Evolutionary conservation across 2,888 invertebrate species (phyloP).

Genomic region (Callosobruchus maculatus): DNA sequence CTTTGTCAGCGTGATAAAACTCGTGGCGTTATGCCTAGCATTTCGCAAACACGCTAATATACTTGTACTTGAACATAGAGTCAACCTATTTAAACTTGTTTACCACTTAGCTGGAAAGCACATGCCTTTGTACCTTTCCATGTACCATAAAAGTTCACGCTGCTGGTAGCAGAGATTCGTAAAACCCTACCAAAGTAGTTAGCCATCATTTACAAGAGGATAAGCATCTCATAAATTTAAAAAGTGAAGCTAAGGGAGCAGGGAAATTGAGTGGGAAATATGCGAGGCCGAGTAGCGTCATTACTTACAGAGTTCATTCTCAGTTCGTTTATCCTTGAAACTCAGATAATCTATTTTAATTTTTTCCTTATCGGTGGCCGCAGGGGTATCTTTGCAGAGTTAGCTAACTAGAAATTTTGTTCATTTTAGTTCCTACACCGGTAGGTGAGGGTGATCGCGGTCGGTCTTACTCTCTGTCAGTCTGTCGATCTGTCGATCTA

Average conservation of each 20-base stretch:
- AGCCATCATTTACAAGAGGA: slow-evolving; percentile 35
- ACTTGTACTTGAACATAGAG: too few relatives aligned
- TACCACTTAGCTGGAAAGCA: too few relatives aligned
- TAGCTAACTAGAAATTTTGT: too few relatives aligned
- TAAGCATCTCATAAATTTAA: slow-evolving; percentile 43
- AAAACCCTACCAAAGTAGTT: slow-evolving; percentile 39
- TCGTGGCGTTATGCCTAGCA: too few relatives aligned
- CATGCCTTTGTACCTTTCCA: background rate
- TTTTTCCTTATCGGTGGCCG: background rate
- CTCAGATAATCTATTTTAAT: slow-evolving; percentile 28
- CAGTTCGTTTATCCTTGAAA: slow-evolving; percentile 17
- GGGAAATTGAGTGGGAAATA: slow-evolving; percentile 49
- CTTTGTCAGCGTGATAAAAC: too few relatives aligned
- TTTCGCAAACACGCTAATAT: too few relatives aligned
- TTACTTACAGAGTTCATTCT: background rate
- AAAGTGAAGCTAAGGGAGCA: slow-evolving; percentile 46
- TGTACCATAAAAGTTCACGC: too few relatives aligned
- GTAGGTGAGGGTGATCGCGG: too few relatives aligned
- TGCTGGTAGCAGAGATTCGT: slow-evolving; percentile 9
- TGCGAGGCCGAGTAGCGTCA: slow-evolving; percentile 28
- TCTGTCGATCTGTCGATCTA: too few relatives aligned
- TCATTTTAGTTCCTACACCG: too few relatives aligned
- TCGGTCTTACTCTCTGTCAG: too few relatives aligned
- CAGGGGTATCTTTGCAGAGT: background rate
- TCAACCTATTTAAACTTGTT: too few relatives aligned